Base-by-base conservation (phyloP, 2,113 vertebrate genomes). In the Lagopus muta region DNA sequence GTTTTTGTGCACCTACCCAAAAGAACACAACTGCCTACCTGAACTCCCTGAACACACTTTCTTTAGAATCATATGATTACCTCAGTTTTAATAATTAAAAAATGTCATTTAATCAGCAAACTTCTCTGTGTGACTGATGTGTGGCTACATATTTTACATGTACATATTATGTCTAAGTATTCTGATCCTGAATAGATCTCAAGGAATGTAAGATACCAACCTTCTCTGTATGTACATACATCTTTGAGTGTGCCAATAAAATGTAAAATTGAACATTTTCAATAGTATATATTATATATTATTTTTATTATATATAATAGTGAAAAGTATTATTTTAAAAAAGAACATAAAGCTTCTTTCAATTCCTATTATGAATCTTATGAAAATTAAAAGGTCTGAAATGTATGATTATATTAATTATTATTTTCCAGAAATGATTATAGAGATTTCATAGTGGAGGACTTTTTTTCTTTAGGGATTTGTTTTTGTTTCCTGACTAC, bases 201-300 rank as follows among this genome's bases (percentile, higher is more conserved):
- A 86, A 60, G 3, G 36, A 62, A 6, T 13, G 6, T 40, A 64
- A 42, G 2, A 83, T 19, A 8, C 1, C 3, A 0, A 4, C 3
- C 8, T 43, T 52, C 45, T 82, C 10, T 43, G 5, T n/a, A 10
- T 32, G 2, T 42, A 11, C 2, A 1, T 1, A 61, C 11, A 55
- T 1, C 4, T 43, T 77, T 40, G n/a, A 62, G 1, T 15, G 6
- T 64, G 57, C 16, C 40, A 52, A 50, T 28, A 65, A 67, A 81
- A 58, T 20, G 2, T 4, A 32, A n/a, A 74, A 45, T 2, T 9
- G 3, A 73, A 43, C 15, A 25, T 48, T 77, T 84, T 24, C 30
- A 48, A 36, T n/a, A 13, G n/a, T 43, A 90, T 42, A 42, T 42
- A 42, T 42, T 42, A 42, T 42, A 42, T 42, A 42, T 42, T 42